Percentiles rank a stretch among this genome's conserved stretches.
These are phyloP conservation scores for Geophilus truncorum DNA, from an alignment of 2,888 invertebrate genomes.

Conservation along the genomic window DNA sequence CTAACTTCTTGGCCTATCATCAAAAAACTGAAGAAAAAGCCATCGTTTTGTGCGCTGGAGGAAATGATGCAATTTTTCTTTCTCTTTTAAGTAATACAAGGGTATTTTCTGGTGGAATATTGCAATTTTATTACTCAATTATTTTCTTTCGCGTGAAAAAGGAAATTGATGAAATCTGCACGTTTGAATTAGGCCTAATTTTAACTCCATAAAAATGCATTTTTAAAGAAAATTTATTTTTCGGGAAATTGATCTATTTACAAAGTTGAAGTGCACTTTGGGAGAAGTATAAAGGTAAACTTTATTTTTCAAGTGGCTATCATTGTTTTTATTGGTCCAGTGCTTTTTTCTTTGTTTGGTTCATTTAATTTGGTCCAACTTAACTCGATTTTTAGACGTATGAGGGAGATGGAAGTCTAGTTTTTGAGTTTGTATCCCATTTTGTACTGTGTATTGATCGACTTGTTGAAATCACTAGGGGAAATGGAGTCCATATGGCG, in stretches of 20 bases:
- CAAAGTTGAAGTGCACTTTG: not conserved
- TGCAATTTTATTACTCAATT: no score
- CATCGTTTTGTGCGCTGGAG: no score
- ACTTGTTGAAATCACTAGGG: conserved; percentile 16
- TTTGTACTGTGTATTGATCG: not conserved
- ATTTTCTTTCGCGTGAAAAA: no score
- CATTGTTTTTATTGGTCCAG: not conserved
- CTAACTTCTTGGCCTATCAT: no score
- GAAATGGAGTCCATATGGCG: conserved; percentile 4
- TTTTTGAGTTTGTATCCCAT: conserved; percentile 15
- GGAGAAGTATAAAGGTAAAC: not conserved
- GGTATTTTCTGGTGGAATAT: no score
- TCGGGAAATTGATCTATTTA: not conserved
- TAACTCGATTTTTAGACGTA: not conserved
- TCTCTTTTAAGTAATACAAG: no score
- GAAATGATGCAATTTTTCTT: no score
- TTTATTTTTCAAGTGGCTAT: not conserved
- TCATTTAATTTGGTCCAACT: not conserved
- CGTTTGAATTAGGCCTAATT: no score
- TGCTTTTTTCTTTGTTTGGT: not conserved
- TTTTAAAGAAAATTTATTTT: not conserved
- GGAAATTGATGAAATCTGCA: no score
- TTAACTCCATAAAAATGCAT: no score
- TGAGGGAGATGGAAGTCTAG: not conserved
- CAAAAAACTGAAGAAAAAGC: no score